A percentile compares a stretch with the other conserved stretches of the same genome.
These are phyloP conservation scores for Drosophila mimetica DNA, from an alignment of 2,888 invertebrate species.

Conservation along the genomic window DNA sequence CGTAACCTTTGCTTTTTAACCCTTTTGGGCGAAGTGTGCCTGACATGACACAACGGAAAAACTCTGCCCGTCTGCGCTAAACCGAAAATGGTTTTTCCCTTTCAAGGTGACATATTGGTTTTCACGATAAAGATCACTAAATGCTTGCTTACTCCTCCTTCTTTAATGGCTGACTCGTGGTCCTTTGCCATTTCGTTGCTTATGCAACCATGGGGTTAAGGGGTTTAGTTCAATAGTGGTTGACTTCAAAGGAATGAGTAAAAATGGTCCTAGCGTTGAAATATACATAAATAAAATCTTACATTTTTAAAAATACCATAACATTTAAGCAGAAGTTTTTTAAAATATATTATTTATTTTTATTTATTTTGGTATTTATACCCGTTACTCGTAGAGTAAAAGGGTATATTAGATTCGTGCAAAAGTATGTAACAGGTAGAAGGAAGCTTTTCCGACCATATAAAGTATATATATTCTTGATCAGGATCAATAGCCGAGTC, in stretches of 20 bases:
- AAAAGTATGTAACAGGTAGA: too few relatives aligned
- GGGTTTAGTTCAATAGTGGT: not conserved
- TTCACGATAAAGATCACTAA: conserved; percentile 68
- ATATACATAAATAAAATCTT: not conserved
- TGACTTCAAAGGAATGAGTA: not conserved
- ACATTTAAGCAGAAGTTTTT: too few relatives aligned
- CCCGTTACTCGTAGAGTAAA: too few relatives aligned
- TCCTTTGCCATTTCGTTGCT: conserved; percentile 9
- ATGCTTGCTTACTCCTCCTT: conserved; percentile 40
- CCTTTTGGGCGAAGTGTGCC: conserved; percentile 55
- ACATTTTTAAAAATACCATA: too few relatives aligned
- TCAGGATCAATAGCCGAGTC: too few relatives aligned
- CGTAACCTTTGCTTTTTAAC: conserved; percentile 81
- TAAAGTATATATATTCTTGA: too few relatives aligned
- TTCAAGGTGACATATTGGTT: conserved; percentile 75
- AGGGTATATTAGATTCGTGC: too few relatives aligned
- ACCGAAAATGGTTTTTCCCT: conserved; percentile 52
- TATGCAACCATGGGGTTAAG: not conserved
- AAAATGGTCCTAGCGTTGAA: not conserved
- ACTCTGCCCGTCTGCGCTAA: conserved; percentile 36
- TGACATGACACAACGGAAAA: conserved; percentile 60
- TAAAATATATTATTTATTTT: too few relatives aligned
- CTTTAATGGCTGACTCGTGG: conserved; percentile 4
- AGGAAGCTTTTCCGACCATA: too few relatives aligned
- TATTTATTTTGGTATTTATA: too few relatives aligned